Conservation (phyloP, 2,797 vertebrate species). For the Myotis planiceps region DNA sequence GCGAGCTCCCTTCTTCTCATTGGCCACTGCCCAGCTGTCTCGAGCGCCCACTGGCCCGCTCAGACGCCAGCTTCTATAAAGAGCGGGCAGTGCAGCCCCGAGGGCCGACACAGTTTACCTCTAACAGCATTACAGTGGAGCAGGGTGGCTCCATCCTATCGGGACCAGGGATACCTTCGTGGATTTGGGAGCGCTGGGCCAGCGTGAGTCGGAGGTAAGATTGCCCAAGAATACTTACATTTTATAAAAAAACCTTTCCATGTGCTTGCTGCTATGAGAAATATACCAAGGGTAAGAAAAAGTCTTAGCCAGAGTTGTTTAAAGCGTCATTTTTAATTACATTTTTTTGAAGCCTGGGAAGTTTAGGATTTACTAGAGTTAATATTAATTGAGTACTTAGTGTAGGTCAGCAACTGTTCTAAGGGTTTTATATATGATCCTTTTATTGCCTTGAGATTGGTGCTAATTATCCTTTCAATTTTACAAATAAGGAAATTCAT, state of each 20-base stretch:
- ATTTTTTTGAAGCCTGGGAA: neutral
- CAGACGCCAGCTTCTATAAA: constrained; percentile 7
- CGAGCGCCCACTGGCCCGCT: constrained; percentile 12
- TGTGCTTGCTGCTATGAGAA: neutral
- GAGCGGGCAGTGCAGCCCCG: rapidly evolving
- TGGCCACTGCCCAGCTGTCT: neutral
- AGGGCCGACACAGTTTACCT: rapidly evolving
- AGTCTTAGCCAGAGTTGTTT: neutral
- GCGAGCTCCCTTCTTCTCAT: neutral
- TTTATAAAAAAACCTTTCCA: neutral
- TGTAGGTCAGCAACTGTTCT: neutral
- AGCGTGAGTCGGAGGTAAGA: constrained; percentile 82
- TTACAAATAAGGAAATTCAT: neutral
- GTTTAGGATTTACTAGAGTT: neutral
- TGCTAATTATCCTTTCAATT: neutral
- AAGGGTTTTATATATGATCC: neutral
- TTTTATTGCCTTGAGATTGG: neutral
- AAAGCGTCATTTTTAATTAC: neutral
- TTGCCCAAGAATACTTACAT: neutral
- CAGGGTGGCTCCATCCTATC: rapidly evolving
- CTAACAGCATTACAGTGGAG: rapidly evolving
- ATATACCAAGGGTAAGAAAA: neutral
- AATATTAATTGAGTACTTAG: neutral
- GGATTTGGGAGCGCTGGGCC: neutral
- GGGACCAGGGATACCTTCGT: rapidly evolving